phyloP scores from a whole-genome alignment of 2,113 vertebrate species.

The Megaleporinus macrocephalus region DNA sequence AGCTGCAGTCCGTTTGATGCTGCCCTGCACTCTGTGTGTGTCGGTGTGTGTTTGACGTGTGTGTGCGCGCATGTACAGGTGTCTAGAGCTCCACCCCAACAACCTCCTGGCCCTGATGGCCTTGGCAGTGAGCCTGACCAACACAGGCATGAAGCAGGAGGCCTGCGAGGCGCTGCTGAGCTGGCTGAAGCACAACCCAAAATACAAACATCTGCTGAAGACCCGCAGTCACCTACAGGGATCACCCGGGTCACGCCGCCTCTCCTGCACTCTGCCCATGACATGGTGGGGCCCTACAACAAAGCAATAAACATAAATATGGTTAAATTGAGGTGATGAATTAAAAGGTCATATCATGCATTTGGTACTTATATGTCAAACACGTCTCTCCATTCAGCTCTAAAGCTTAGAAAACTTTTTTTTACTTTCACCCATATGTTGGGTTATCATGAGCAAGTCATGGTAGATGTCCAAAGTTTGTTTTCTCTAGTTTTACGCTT shows the following conservation, averaged over 20 bases:
- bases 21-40: slow-evolving; percentile 34
- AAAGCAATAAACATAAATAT: neutral
- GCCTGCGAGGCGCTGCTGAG: slow-evolving; percentile 89
- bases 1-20: slow-evolving; percentile 67
- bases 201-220: slow-evolving; percentile 89
- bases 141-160: slow-evolving; percentile 92
- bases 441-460: too few relatives aligned
- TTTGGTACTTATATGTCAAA: too few relatives aligned
- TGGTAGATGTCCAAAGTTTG: too few relatives aligned
- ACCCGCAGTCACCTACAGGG: slow-evolving; percentile 79
- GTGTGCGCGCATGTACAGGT: slow-evolving; percentile 75
- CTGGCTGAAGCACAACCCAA: slow-evolving; percentile 94
- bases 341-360: too few relatives aligned
- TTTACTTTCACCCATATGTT: too few relatives aligned
- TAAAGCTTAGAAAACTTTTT: too few relatives aligned
- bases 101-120: slow-evolving; percentile 94
- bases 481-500: too few relatives aligned
- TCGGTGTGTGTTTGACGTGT: slow-evolving; percentile 62
- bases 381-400: too few relatives aligned
- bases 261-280: slow-evolving; percentile 77
- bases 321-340: neutral
- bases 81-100: slow-evolving; percentile 96
- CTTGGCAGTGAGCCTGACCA: slow-evolving; percentile 96
- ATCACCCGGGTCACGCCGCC: slow-evolving; percentile 85
- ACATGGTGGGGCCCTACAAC: slow-evolving; percentile 24